phyloP scores from a whole-genome alignment of 2,113 vertebrate species.

The Lampris incognitus region DNA sequence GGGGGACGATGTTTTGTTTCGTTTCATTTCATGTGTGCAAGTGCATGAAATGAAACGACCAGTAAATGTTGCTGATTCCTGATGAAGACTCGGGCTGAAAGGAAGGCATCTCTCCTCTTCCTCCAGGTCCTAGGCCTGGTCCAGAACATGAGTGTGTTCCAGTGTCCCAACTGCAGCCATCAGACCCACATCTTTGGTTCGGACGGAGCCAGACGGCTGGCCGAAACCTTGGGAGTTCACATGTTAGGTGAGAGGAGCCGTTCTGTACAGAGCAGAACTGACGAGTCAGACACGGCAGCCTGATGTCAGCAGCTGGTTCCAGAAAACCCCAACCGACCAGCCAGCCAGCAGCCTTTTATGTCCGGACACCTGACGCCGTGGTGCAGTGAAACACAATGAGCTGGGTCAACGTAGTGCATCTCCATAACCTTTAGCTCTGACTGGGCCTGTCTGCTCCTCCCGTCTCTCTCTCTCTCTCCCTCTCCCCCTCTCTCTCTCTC shows the following conservation, averaged over 20 bases:
- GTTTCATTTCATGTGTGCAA: too few species aligned
- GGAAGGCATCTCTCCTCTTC: not conserved
- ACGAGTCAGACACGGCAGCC: not conserved
- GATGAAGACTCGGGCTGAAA: too few species aligned
- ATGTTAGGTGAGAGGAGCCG: slow-evolving; percentile 86
- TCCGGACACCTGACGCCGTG: too few species aligned
- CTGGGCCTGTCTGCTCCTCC: too few species aligned
- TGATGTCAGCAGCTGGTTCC: not conserved
- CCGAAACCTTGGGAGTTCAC: slow-evolving; percentile 85
- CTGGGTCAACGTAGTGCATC: too few species aligned
- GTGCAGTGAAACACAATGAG: too few species aligned
- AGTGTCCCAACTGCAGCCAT: slow-evolving; percentile 93
- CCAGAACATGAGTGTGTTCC: slow-evolving; percentile 99
- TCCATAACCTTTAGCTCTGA: too few species aligned
- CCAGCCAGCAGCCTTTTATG: too few species aligned
- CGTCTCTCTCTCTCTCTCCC: not conserved
- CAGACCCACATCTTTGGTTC: slow-evolving; percentile 94
- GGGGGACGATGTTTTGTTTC: too few species aligned
- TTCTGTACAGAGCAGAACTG: not conserved
- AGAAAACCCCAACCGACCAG: not conserved
- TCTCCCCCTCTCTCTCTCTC: not conserved
- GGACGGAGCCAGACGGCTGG: slow-evolving; percentile 88
- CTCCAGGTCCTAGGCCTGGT: slow-evolving; percentile 93
- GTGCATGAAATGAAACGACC: too few species aligned
- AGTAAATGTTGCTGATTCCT: too few species aligned